phyloP scores from a whole-genome alignment of 2,797 vertebrate species.

The Etheostoma nigrum region DNA sequence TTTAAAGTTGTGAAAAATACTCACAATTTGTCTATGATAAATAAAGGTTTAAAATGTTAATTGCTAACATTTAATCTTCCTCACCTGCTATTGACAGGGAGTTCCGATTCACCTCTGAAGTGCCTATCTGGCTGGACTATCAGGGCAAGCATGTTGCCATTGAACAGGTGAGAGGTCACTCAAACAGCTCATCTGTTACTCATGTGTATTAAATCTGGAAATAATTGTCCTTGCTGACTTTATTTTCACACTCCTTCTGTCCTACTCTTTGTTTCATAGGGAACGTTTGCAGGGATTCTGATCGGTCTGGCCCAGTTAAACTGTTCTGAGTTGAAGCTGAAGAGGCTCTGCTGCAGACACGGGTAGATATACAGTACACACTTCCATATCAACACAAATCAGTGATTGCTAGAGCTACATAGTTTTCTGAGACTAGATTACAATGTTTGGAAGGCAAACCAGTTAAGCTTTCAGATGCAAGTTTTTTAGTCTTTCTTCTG shows the following conservation, averaged over 20 bases:
- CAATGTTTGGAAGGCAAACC: neutral
- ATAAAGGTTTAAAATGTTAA: neutral
- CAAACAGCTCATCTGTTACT: neutral
- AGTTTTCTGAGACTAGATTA: neutral
- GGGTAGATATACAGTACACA: constrained; percentile 79
- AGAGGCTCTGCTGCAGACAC: constrained; percentile 93
- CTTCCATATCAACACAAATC: neutral
- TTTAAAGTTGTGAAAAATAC: neutral
- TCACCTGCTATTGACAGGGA: constrained; percentile 80
- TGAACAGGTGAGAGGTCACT: constrained; percentile 87
- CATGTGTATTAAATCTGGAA: neutral
- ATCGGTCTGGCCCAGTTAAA: constrained; percentile 95
- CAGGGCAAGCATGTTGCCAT: constrained; percentile 93
- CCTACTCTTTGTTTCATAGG: constrained; percentile 77
- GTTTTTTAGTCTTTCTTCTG: constrained; percentile 12
- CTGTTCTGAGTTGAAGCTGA: constrained; percentile 94
- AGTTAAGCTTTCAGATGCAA: neutral
- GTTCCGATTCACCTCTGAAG: constrained; percentile 95
- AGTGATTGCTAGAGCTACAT: neutral
- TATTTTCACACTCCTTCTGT: neutral
- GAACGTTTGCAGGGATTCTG: constrained; percentile 94
- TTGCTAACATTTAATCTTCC: neutral
- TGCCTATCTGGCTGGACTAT: constrained; percentile 96
- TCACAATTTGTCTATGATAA: neutral
- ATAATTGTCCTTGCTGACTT: neutral